These are phyloP conservation scores for Lethenteron camtschaticum DNA, from an alignment of 2,113 vertebrate species.

Conservation along the genomic window DNA sequence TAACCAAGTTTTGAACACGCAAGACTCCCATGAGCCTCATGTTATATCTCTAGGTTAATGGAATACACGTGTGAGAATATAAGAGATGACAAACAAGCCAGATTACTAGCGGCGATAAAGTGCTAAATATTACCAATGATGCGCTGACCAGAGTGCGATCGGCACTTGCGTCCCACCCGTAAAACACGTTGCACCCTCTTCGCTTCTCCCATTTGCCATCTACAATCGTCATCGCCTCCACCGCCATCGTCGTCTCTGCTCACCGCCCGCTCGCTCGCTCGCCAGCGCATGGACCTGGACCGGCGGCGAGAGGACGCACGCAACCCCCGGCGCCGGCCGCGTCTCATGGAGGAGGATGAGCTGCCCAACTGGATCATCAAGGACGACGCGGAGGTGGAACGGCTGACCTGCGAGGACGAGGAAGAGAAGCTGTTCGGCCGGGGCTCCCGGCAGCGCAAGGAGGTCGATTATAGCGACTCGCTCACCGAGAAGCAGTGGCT, in stretches of 20 bases:
- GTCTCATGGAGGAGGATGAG: constrained; percentile 88
- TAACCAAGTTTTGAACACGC: no score
- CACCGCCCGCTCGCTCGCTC: neutral
- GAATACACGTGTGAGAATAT: no score
- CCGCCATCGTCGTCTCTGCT: neutral
- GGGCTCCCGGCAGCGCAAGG: constrained; percentile 68
- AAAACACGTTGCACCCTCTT: no score
- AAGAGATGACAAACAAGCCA: no score
- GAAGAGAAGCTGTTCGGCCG: constrained; percentile 90
- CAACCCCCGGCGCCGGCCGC: constrained; percentile 73
- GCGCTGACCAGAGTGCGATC: no score
- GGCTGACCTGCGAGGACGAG: constrained; percentile 80
- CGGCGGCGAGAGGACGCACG: constrained; percentile 73
- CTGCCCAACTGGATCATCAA: constrained; percentile 93
- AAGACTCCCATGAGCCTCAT: no score
- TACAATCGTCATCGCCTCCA: no score
- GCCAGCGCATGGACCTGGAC: constrained; percentile 84
- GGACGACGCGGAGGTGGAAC: constrained; percentile 84
- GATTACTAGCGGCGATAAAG: no score
- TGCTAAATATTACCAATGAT: no score
- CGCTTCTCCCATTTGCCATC: no score
- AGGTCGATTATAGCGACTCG: constrained; percentile 88
- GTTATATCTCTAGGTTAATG: no score
- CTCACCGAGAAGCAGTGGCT: constrained; percentile 96
- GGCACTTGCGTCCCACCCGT: no score